These are phyloP conservation scores for Mycetomoellerius zeteki DNA, from an alignment of 1,140 invertebrate species.

Conservation along the genomic window DNA sequence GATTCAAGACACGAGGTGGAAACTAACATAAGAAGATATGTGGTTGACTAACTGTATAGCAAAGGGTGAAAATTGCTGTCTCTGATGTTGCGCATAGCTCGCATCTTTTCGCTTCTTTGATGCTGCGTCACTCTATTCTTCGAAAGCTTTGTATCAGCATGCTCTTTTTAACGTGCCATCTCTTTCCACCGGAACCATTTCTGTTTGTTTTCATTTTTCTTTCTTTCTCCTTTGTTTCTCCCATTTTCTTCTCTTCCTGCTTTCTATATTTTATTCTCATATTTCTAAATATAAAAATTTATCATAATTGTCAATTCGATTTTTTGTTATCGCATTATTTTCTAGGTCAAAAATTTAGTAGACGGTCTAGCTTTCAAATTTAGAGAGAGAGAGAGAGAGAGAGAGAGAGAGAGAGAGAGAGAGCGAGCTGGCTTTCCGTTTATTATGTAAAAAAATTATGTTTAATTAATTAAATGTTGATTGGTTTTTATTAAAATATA, in stretches of 20 bases:
- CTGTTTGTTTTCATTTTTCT: neutral
- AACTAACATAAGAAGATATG: conserved; percentile 35
- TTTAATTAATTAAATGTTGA: neutral
- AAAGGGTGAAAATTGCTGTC: conserved; percentile 74
- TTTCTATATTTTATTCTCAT: conserved; percentile 30
- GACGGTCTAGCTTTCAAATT: neutral
- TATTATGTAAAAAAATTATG: neutral
- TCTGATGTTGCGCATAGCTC: conserved; percentile 42
- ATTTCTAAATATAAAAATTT: conserved; percentile 1
- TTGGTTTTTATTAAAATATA: neutral
- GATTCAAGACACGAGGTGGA: neutral
- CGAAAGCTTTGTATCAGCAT: neutral
- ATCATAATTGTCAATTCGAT: neutral
- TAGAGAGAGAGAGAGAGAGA: too few relatives aligned
- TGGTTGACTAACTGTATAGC: conserved; percentile 39
- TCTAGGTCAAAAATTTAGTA: neutral
- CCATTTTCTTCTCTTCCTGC: conserved; percentile 17
- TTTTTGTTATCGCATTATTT: neutral
- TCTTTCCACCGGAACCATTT: neutral
- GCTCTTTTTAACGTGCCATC: conserved; percentile 34
- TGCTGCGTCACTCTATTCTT: conserved; percentile 35
- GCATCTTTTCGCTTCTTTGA: conserved; percentile 75
- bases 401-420: too few relatives aligned
- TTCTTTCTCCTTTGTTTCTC: neutral
- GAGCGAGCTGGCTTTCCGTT: neutral